Base-by-base conservation (phyloP, 2,797 vertebrate genomes). In the Danio jaintianensis region DNA sequence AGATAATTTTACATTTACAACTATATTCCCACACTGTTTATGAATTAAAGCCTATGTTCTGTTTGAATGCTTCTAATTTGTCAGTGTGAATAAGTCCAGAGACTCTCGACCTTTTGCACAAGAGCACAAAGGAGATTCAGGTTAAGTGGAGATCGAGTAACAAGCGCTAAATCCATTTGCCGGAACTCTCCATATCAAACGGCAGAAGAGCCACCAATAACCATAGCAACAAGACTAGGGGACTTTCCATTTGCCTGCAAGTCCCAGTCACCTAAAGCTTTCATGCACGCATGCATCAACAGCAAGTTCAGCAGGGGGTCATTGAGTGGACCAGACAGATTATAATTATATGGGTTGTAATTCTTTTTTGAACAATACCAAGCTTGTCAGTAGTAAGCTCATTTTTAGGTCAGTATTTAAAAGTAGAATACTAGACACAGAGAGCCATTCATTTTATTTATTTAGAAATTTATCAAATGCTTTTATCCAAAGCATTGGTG, bases 61-160 rank as follows among this genome's bases (percentile, higher is more conserved):
- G 3, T 48, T 18, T 67, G 12, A 22, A 22, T 3, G 4, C 36
- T 9, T 5, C 22, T 18, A 29, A 20, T 10, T 13, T 18, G 6
- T 29, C 64, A 48, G 12, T 36, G 5, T 22, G 5, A 58, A 47
- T 18, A 22, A 50, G n/a, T 50, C 12, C 22, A 70, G 76, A 55
- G 61, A 83, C 67, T 77, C 38, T 36, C 6, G 10, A 75, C 63
- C 47, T 20, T 67, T 5, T 36, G 4, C 38, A 7, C 38, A 73
- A 82, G 53, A 75, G 79, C 72, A 18, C 58, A 53, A 38, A 47
- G 42, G 43, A 62, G 72, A 85, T 87, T 86, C 80, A 69, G 82
- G 84, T 80, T 82, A 89, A 85, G 78, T 74, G 67, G 71, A 74
- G 82, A 86, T 88, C 75, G 73, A 20, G 69, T 79, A 18, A 70